These are phyloP conservation scores for Eulithis prunata DNA, from an alignment of 2,888 invertebrate species.

Conservation along the genomic window DNA sequence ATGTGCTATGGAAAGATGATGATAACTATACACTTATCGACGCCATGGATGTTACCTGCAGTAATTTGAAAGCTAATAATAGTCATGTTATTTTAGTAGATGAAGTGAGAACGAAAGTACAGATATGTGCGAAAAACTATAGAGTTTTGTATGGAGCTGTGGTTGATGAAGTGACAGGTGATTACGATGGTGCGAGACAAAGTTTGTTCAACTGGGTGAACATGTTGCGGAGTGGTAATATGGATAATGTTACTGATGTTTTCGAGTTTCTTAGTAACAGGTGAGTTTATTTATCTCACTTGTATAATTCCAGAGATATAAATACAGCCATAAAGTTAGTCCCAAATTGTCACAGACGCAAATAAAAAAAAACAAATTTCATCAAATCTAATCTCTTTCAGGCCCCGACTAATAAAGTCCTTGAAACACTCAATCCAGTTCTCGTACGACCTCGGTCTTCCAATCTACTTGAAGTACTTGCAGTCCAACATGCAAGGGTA, in stretches of 20 bases:
- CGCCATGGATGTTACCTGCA: constrained; percentile 58
- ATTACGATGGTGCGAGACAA: constrained; percentile 51
- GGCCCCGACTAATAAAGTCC: constrained; percentile 56
- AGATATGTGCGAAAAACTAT: constrained; percentile 68
- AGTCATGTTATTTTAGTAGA: constrained; percentile 60
- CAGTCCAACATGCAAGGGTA: constrained; percentile 68
- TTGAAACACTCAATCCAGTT: constrained; percentile 62
- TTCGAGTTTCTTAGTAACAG: constrained; percentile 59
- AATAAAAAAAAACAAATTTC: too few relatives aligned
- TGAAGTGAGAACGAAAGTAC: constrained; percentile 56
- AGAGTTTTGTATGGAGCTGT: constrained; percentile 56
- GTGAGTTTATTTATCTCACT: constrained; percentile 44
- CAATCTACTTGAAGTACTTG: constrained; percentile 70
- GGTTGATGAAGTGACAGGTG: constrained; percentile 50
- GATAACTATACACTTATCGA: constrained; percentile 57
- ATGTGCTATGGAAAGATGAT: constrained; percentile 58
- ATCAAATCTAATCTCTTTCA: constrained; percentile 45
- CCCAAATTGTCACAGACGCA: too few relatives aligned
- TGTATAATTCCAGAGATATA: too few relatives aligned
- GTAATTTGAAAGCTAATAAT: constrained; percentile 56
- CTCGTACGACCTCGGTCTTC: constrained; percentile 68
- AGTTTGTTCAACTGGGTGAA: constrained; percentile 59
- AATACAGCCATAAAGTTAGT: too few relatives aligned
- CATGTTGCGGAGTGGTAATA: constrained; percentile 46
- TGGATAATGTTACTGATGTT: constrained; percentile 51